Conservation (phyloP, 2,797 vertebrate genomes). For the Phataginus tetradactyla region DNA sequence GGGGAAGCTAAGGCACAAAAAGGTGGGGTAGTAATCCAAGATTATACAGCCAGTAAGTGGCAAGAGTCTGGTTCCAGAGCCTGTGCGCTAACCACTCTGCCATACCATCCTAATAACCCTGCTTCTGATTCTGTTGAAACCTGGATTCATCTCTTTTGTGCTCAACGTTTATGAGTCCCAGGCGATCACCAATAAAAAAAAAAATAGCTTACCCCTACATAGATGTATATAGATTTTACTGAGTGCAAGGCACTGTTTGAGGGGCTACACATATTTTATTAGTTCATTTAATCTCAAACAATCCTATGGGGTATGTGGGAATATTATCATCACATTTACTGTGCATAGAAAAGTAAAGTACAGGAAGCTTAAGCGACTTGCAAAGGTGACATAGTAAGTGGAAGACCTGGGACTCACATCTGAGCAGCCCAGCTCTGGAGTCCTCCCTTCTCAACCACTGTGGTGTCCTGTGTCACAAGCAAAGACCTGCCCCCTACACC, state of each 20-base stretch:
- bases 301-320: not conserved
- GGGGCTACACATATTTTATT: not conserved
- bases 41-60: not conserved
- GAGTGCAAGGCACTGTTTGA: not conserved
- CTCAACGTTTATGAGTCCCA: not conserved
- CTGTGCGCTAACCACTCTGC: fast-evolving
- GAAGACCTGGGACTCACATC: not conserved
- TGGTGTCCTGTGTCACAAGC: not conserved
- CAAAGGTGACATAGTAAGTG: not conserved
- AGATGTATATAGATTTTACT: not conserved
- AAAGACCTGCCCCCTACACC: not conserved
- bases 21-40: not conserved
- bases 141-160: not conserved
- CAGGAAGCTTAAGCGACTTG: not conserved
- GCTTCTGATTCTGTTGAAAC: not conserved
- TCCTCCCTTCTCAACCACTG: not conserved
- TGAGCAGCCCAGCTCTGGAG: fast-evolving
- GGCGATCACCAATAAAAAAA: not conserved
- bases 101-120: not conserved
- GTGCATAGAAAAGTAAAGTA: not conserved
- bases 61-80: not conserved
- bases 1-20: not conserved
- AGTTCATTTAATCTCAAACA: not conserved
- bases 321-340: not conserved
- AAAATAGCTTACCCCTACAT: not conserved